Evolutionary conservation across 2,797 vertebrate genomes (phyloP).

Genomic region (Takifugu rubripes): DNA sequence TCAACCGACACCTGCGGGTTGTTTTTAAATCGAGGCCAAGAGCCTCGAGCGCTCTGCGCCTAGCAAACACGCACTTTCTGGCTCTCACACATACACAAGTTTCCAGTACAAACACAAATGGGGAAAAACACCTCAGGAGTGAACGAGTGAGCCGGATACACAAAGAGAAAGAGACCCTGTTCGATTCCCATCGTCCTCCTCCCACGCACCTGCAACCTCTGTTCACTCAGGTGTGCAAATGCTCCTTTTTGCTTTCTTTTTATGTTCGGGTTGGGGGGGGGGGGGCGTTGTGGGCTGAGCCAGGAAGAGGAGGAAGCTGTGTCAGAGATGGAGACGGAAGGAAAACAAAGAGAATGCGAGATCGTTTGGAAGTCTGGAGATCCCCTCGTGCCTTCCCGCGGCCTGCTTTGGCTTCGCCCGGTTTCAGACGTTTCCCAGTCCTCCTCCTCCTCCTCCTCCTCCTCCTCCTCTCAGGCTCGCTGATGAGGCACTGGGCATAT

Average conservation of each 20-base stretch:
- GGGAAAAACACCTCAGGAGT: constrained; percentile 52
- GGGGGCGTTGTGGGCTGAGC: constrained; percentile 7
- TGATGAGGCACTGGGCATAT: constrained; percentile 31
- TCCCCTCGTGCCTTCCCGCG: constrained; percentile 34
- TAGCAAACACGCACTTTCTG: constrained; percentile 10
- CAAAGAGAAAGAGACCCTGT: constrained; percentile 49
- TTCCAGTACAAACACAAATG: constrained; percentile 56
- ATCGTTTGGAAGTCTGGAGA: constrained; percentile 45
- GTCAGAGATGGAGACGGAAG: constrained; percentile 38
- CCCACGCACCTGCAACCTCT: constrained; percentile 64
- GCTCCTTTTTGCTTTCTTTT: constrained; percentile 56
- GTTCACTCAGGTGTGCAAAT: constrained; percentile 68
- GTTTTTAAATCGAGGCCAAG: constrained; percentile 51
- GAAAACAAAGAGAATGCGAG: constrained; percentile 55
- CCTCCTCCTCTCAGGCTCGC: not conserved
- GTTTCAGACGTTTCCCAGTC: constrained; percentile 17
- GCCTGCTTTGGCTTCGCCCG: constrained; percentile 25
- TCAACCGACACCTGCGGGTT: constrained; percentile 55
- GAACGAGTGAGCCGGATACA: constrained; percentile 43
- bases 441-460: constrained; percentile 4
- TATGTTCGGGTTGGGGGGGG: constrained; percentile 26
- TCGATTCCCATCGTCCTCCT: constrained; percentile 61
- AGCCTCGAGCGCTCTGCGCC: constrained; percentile 10
- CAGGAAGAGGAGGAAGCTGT: constrained; percentile 41
- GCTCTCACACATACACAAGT: constrained; percentile 25